A percentile compares a stretch with the other conserved stretches of the same genome.
phyloP scores from a whole-genome alignment of 2,797 vertebrate species.

The Hippocampus kuda region DNA sequence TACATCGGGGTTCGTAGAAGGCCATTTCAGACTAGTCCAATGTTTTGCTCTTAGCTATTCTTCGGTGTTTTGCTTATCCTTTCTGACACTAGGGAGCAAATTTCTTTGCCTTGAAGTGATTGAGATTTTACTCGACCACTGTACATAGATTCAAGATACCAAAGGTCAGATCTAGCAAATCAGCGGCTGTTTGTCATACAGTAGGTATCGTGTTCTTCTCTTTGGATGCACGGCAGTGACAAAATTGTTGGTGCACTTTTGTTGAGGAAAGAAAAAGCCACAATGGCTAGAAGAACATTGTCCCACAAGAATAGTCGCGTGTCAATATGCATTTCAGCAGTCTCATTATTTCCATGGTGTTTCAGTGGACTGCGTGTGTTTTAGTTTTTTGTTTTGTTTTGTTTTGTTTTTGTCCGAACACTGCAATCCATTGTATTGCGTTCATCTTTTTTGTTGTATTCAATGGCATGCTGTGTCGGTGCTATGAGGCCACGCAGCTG shows the following conservation, averaged over 20 bases:
- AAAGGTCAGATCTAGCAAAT: neutral
- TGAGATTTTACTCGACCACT: neutral
- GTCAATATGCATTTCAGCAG: neutral
- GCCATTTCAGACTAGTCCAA: neutral
- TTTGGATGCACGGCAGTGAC: neutral
- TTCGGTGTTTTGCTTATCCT: neutral
- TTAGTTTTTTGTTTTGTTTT: neutral
- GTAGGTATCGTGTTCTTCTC: neutral
- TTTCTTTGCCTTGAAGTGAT: neutral
- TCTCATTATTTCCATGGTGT: neutral
- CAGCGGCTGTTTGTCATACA: neutral
- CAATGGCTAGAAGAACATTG: neutral
- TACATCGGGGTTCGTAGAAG: neutral
- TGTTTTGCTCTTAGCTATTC: neutral
- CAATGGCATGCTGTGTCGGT: neutral
- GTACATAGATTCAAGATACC: neutral
- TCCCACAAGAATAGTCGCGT: neutral
- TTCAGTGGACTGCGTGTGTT: neutral
- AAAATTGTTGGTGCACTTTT: neutral
- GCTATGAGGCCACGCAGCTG: neutral
- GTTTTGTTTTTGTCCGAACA: too few relatives aligned
- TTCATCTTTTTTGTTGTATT: neutral
- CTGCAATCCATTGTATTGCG: neutral
- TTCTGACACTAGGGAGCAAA: neutral
- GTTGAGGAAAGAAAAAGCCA: neutral